A percentile compares a stretch with the other conserved stretches of the same genome.
phyloP scores from a whole-genome alignment of 1,140 invertebrate genomes.

The Caenorhabditis briggsae region DNA sequence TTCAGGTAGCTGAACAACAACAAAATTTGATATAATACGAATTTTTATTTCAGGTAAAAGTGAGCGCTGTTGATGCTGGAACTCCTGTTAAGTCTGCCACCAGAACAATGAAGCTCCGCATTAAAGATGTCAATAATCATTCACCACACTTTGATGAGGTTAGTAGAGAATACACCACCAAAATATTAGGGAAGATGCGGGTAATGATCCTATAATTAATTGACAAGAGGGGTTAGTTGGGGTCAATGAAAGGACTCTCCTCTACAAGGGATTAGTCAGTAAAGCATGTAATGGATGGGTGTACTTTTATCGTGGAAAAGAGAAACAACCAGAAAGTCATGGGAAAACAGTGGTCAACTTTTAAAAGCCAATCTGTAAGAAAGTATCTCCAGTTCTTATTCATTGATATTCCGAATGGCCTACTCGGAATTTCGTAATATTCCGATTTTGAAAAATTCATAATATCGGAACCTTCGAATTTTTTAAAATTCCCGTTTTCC shows the following conservation, averaged over 20 bases:
- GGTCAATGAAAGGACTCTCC: background rate
- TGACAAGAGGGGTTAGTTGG: constrained; percentile 34
- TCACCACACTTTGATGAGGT: constrained; percentile 91
- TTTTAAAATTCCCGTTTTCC: no score
- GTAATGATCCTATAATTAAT: constrained; percentile 47
- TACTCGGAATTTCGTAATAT: no score
- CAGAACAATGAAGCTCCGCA: constrained; percentile 85
- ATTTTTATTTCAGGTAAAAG: constrained; percentile 57
- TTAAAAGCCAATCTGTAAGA: no score
- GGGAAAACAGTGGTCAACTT: no score
- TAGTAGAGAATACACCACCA: background rate
- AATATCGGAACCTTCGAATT: no score
- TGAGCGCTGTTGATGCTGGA: constrained; percentile 82
- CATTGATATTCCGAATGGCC: no score
- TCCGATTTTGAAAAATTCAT: no score
- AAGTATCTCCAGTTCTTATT: no score
- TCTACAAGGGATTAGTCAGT: background rate
- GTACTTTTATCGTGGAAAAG: background rate
- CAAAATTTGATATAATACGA: constrained; percentile 50
- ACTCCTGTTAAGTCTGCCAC: constrained; percentile 82
- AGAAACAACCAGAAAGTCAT: no score
- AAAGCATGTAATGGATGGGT: background rate
- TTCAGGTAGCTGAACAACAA: constrained; percentile 12
- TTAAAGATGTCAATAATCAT: constrained; percentile 95
- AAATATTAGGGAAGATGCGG: background rate